Evolutionary conservation across 2,113 vertebrate species (phyloP).

Genomic region (Oophaga pumilio): DNA sequence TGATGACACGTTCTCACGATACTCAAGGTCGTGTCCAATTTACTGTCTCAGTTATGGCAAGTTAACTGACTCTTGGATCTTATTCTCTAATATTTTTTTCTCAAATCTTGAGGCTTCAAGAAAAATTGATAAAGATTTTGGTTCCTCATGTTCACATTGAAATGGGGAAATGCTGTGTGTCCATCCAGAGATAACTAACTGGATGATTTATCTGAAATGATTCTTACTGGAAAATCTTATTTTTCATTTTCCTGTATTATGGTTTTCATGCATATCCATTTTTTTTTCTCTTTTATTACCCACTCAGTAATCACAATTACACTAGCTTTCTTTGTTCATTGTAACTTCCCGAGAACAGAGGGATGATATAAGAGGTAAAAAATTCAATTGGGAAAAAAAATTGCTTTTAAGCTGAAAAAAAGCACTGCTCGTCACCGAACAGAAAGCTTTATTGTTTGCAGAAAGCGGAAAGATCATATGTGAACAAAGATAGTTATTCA

Average conservation of each 20-base stretch:
- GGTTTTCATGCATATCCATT: slow-evolving; percentile 23
- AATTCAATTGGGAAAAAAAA: slow-evolving; percentile 69
- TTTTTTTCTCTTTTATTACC: slow-evolving; percentile 36
- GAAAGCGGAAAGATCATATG: slow-evolving; percentile 70
- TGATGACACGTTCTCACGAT: not conserved
- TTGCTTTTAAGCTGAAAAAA: slow-evolving; percentile 70
- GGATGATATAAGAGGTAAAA: slow-evolving; percentile 74
- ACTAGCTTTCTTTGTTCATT: slow-evolving; percentile 76
- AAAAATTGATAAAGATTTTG: not conserved
- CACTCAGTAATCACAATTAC: slow-evolving; percentile 61
- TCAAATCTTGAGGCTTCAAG: not conserved
- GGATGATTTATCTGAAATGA: slow-evolving; percentile 31
- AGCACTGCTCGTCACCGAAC: slow-evolving; percentile 67
- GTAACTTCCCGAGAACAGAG: slow-evolving; percentile 64
- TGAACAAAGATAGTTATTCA: slow-evolving; percentile 74
- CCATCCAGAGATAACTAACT: slow-evolving; percentile 45
- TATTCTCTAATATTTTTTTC: not conserved
- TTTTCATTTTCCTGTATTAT: slow-evolving; percentile 43
- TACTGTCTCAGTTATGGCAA: not conserved
- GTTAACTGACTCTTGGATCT: not conserved
- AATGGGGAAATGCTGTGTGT: not conserved
- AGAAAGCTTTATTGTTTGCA: slow-evolving; percentile 71
- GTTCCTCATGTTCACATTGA: not conserved
- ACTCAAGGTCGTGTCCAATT: not conserved
- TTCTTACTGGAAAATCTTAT: slow-evolving; percentile 28